These are phyloP conservation scores for Lagria hirta DNA, from an alignment of 2,888 invertebrate genomes.

Conservation along the genomic window DNA sequence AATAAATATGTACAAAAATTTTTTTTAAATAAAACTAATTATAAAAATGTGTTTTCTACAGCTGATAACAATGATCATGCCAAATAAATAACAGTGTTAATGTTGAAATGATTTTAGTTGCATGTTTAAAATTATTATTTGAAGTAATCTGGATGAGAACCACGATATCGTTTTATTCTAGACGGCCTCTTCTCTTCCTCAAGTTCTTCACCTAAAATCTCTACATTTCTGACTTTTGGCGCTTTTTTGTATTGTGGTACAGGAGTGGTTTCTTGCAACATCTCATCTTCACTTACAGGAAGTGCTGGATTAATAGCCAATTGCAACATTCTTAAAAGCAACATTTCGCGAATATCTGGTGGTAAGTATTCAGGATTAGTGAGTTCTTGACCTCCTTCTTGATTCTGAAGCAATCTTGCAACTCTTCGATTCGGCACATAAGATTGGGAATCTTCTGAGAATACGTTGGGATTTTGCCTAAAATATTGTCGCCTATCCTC, in stretches of 20 bases:
- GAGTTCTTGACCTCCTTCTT: conserved; percentile 31
- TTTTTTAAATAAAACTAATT: conserved; percentile 5
- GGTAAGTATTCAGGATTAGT: conserved; percentile 66
- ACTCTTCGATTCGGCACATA: conserved; percentile 46
- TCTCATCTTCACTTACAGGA: conserved; percentile 47
- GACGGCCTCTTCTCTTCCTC: conserved; percentile 36
- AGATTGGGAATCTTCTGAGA: conserved; percentile 32
- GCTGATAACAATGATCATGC: conserved; percentile 12
- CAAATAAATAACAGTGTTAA: conserved; percentile 11
- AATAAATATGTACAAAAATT: conserved; percentile 33
- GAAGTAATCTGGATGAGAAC: conserved; percentile 33
- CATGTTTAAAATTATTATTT: conserved; percentile 9
- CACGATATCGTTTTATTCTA: conserved; percentile 38
- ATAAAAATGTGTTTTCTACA: too few relatives aligned
- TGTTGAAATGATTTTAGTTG: conserved; percentile 9
- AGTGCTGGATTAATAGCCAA: conserved; percentile 68
- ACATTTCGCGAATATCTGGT: conserved; percentile 69
- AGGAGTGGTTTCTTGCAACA: conserved; percentile 51
- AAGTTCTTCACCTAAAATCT: conserved; percentile 68
- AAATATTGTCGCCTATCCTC: conserved; percentile 22
- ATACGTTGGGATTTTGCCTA: conserved; percentile 26
- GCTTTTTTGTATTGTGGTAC: conserved; percentile 58
- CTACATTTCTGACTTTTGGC: conserved; percentile 70
- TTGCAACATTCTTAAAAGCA: conserved; percentile 71
- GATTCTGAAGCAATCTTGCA: conserved; percentile 40